Evolutionary conservation across 2,797 vertebrate species (phyloP).

Genomic region (Poeciliopsis gracilis): DNA sequence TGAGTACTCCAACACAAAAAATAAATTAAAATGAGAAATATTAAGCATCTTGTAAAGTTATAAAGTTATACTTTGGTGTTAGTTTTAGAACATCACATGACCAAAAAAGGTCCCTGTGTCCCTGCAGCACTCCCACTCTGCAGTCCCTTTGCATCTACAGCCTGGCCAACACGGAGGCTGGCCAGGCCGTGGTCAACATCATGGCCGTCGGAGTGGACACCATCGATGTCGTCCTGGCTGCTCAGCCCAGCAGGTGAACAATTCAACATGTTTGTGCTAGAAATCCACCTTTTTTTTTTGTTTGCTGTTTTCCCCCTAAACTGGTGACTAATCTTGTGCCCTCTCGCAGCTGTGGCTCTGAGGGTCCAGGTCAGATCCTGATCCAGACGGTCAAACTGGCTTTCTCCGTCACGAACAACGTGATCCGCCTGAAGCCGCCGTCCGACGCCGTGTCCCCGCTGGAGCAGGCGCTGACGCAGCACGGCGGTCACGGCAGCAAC

Average conservation of each 20-base stretch:
- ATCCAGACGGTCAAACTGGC: conserved; percentile 97
- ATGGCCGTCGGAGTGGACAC: conserved; percentile 98
- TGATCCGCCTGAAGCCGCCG: conserved; percentile 92
- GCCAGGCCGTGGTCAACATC: conserved; percentile 95
- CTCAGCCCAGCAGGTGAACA: conserved; percentile 90
- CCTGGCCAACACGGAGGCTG: conserved; percentile 95
- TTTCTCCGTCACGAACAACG: conserved; percentile 96
- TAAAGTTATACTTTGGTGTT: too few relatives aligned
- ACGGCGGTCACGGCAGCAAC: conserved; percentile 94
- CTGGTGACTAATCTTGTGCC: neutral
- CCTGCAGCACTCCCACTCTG: conserved; percentile 85
- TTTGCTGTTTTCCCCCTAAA: neutral
- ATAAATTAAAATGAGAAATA: too few relatives aligned
- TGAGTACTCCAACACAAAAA: too few relatives aligned
- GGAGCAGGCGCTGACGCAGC: conserved; percentile 96
- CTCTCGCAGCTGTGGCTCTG: conserved; percentile 85
- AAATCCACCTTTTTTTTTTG: neutral
- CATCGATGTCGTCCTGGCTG: conserved; percentile 92
- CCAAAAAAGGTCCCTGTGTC: neutral
- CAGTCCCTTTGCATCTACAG: conserved; percentile 97
- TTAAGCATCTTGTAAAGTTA: too few relatives aligned
- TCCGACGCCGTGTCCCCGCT: conserved; percentile 89
- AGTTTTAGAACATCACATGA: too few relatives aligned
- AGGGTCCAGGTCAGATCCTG: conserved; percentile 93
- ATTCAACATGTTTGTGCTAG: neutral